These are phyloP conservation scores for Paralvinella palmiformis DNA, from an alignment of 1,140 invertebrate genomes.

Conservation along the genomic window DNA sequence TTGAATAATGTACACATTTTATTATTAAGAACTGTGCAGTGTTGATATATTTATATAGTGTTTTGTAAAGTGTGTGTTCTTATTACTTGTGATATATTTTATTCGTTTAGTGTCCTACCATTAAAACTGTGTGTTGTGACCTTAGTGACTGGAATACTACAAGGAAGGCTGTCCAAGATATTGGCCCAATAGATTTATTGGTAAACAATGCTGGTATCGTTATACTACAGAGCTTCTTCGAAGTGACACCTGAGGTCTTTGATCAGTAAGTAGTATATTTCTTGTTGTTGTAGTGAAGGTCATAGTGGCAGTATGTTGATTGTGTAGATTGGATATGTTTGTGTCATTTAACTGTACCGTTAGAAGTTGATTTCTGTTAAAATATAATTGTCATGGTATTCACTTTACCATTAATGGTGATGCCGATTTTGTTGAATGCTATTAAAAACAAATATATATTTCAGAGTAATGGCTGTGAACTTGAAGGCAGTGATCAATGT, in stretches of 20 bases:
- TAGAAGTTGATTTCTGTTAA: not conserved
- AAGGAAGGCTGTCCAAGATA: slow-evolving; percentile 52
- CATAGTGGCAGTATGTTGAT: not conserved
- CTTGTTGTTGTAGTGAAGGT: not conserved
- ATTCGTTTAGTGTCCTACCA: slow-evolving; percentile 47
- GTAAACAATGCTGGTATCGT: slow-evolving; percentile 73
- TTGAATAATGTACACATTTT: too few species aligned
- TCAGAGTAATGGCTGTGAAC: not conserved
- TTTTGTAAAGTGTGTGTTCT: too few species aligned
- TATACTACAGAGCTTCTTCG: slow-evolving; percentile 55
- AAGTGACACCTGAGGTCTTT: not conserved
- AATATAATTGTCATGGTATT: not conserved
- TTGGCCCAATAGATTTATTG: slow-evolving; percentile 61
- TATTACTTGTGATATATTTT: too few species aligned
- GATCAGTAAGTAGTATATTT: not conserved
- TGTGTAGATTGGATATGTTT: not conserved
- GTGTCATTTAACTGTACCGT: not conserved
- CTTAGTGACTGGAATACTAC: slow-evolving; percentile 68
- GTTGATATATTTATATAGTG: too few species aligned
- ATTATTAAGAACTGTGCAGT: too few species aligned
- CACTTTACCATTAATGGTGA: not conserved
- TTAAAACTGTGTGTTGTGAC: slow-evolving; percentile 61
- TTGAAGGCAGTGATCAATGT: not conserved
- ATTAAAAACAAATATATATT: not conserved
- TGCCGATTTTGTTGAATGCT: not conserved